Evolutionary conservation across 2,797 vertebrate genomes (phyloP), one percentile per base, ranked within the genome.

Genomic region (Fistularia tabacaria): DNA sequence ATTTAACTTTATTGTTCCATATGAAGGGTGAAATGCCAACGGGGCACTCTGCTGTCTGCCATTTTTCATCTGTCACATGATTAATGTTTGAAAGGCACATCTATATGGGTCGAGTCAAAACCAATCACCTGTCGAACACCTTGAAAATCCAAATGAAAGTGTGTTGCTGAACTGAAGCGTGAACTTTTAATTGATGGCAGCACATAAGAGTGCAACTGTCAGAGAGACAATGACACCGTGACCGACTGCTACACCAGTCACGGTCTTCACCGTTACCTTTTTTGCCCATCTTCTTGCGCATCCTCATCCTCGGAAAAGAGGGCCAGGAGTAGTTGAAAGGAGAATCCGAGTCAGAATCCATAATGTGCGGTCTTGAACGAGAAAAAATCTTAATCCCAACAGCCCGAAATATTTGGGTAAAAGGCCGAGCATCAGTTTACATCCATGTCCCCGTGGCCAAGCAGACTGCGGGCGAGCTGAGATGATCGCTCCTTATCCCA

Each of bases 261-360:
- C 37, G 6, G 10, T n/a, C 38, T 15, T 14, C 41, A 36, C 55
- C 7, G 11, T 89, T 96, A 98, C 96, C 97, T 96, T 94, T 86
- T 85, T 90, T 96, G 39, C 90, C 85, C 1, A 82, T 88, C 87
- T 90, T 92, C 85, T 92, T 92, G 52, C 91, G 93, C 84, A 97
- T 97, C 93, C 92, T 93, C 93, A 96, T 95, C 86, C 92, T 98
- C 63, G 95, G 95, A 66, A 98, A 96, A 48, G 95, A 95, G 59
- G 97, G 96, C 97, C 97, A 98, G 49, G 96, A 99, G 82, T 98
- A 97, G 90, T 99, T 97, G 84, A 99, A 98, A 65, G 97, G 97
- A 72, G 94, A 98, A 79, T 99, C 96, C 0, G 95, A 98, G 82
- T 98, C 96, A 40, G 88, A 89, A 79, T 89, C 88, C 88, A 89